Evolutionary conservation across 2,113 vertebrate species (phyloP).

Genomic region (Takifugu flavidus): DNA sequence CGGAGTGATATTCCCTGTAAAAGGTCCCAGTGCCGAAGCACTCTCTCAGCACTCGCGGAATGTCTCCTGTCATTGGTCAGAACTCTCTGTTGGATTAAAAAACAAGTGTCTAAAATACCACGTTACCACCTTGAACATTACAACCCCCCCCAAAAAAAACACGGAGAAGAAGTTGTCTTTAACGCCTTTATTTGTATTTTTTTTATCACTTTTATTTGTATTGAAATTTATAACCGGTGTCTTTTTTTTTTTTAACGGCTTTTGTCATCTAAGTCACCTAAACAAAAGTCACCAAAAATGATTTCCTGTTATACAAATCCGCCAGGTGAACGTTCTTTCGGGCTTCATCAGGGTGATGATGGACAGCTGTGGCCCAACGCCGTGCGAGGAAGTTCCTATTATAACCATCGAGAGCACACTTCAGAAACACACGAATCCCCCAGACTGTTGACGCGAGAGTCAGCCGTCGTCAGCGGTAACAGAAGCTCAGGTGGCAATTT

Average conservation of each 20-base stretch:
- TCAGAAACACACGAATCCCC: conserved; percentile 3
- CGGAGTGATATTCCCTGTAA: too few species aligned
- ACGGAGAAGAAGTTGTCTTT: conserved; percentile 50
- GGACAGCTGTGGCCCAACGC: conserved; percentile 46
- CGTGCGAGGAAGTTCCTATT: conserved; percentile 44
- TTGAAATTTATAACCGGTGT: conserved; percentile 66
- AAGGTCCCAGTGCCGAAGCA: too few species aligned
- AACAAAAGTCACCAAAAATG: conserved; percentile 68
- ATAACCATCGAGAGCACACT: conserved; percentile 20
- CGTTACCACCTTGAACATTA: too few species aligned
- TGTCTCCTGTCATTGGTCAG: too few species aligned
- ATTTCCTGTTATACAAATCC: conserved; percentile 66
- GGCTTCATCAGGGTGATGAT: conserved; percentile 52
- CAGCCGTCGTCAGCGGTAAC: neutral
- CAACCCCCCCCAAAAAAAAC: neutral
- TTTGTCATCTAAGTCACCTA: conserved; percentile 54
- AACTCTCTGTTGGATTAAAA: too few species aligned
- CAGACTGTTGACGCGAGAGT: neutral
- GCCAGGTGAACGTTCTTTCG: conserved; percentile 66
- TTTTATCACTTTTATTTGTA: conserved; percentile 72
- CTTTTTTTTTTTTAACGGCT: conserved; percentile 48
- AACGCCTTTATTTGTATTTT: conserved; percentile 70
- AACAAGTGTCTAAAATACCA: too few species aligned
- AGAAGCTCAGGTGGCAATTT: conserved; percentile 21
- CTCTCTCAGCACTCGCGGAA: too few species aligned